Evolutionary conservation across 1,140 invertebrate genomes (phyloP), one percentile per base, ranked within the genome.

Genomic region (Drosophila burlai): DNA sequence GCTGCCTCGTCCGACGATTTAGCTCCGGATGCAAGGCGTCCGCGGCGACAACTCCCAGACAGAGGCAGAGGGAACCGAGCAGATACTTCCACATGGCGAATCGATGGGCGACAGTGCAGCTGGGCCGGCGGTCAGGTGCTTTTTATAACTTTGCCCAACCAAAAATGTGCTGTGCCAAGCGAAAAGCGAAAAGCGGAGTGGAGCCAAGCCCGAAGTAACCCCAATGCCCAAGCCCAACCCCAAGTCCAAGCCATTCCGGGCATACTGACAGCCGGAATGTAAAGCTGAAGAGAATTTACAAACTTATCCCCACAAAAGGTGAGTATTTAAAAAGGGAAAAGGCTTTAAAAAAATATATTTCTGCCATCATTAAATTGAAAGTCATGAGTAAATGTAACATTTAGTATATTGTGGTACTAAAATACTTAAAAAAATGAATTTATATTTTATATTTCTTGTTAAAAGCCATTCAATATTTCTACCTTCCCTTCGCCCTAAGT

Each of bases 61-160:
- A 65, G 29, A 29, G 29, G 6, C 29, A 29, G 24, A 67, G 13
- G n/a, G n/a, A 64, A 63, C 64, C 64, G n/a, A 67, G 15, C 9
- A 57, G 58, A 47, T 47, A 64, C 34, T 46, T 67, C 58, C 43
- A 63, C 64, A 67, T 67, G 7, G 24, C 61, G 65, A 63, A 21
- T 13, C 46, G 45, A 38, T 34, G 45, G 26, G 34, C 15, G 60
- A 67, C 34, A 67, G 45, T 46, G 43, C 6, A 65, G 65, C 15
- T 31, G 60, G 18, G 45, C 26, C 31, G 24, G 13, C 11, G 59
- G 42, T 40, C 45, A 31, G 36, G 34, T 29, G 24, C 45, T 26
- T 65, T 65, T 65, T 67, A 49, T 67, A 65, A 67, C 61, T 36
- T 49, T 7, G 63, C 13, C 18, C 18, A 31, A 11, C 26, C 7